Conservation (phyloP, 2,797 vertebrate species). For the Trachurus trachurus region DNA sequence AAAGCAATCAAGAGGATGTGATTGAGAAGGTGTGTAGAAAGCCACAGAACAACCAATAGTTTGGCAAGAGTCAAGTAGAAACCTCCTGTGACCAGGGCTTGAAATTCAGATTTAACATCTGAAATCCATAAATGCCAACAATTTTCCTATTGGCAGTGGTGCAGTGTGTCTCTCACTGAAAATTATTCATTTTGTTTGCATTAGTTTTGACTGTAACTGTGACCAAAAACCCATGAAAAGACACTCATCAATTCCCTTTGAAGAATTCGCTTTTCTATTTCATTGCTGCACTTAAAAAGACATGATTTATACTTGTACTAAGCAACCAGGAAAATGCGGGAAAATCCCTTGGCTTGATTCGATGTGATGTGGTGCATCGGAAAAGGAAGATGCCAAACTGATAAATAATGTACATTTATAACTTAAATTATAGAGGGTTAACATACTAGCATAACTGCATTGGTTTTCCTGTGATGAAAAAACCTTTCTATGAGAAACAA, state of each 20-base stretch:
- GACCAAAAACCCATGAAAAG: slow-evolving; percentile 39
- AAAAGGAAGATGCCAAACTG: slow-evolving; percentile 17
- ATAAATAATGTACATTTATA: slow-evolving; percentile 15
- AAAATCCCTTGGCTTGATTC: not conserved
- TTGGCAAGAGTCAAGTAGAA: slow-evolving; percentile 20
- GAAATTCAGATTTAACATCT: slow-evolving; percentile 48
- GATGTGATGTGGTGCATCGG: slow-evolving; percentile 9
- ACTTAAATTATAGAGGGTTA: not conserved
- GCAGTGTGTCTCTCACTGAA: slow-evolving; percentile 7
- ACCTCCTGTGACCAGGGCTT: slow-evolving; percentile 2
- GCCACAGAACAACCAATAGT: not conserved
- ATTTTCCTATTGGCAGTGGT: slow-evolving; percentile 32
- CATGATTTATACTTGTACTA: slow-evolving; percentile 20
- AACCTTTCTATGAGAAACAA: not conserved
- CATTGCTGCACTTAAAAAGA: slow-evolving; percentile 5
- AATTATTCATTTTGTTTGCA: slow-evolving; percentile 38
- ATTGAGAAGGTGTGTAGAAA: slow-evolving; percentile 11
- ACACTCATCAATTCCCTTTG: slow-evolving; percentile 16
- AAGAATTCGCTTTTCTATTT: slow-evolving; percentile 33
- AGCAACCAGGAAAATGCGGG: slow-evolving; percentile 8
- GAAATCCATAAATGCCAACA: slow-evolving; percentile 46
- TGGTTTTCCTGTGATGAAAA: slow-evolving; percentile 25
- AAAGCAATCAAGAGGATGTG: slow-evolving; percentile 1
- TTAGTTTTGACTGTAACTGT: slow-evolving; percentile 32
- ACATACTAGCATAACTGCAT: not conserved